Base-by-base conservation (phyloP, 1,140 invertebrate species). In the Colletes latitarsis region DNA sequence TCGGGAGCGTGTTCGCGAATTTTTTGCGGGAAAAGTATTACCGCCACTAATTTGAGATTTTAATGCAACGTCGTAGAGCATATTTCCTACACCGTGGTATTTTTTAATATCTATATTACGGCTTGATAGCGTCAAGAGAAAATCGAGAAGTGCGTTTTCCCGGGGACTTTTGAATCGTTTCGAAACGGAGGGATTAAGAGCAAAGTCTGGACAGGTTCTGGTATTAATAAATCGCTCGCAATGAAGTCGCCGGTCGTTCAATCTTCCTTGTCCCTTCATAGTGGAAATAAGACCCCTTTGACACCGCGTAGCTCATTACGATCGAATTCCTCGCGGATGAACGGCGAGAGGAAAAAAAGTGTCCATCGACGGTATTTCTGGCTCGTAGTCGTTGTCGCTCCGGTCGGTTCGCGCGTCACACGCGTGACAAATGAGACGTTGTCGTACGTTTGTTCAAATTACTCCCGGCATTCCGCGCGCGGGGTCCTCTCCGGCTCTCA, bases 391-490 rank as follows among this genome's bases (percentile, higher is more conserved):
- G 71, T 71, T 91, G 89, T 91, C 91, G 89, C 89, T 92, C 90
- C 92, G 89, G 84, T 89, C 88, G 85, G 81, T 79, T 3, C 49
- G 49, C 85, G 88, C 84, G 88, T 90, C 89, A 91, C 87, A 77
- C 74, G 72, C 84, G 86, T 92, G 92, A 93, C 92, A 93, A 93
- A 93, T 92, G 92, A 93, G 90, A 90, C 89, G 91, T 93, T 92
- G 92, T 92, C 92, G 87, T 90, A 84, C 89, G 90, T 91, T 92
- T 91, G 92, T 93, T 92, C 90, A 93, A 93, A 93, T 93, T 92
- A 92, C 92, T 92, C 83, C 82, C 81, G 83, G 89, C 89, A 92
- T 90, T 90, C 89, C 88, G 63, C 74, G 75, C 69, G 72, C 82
- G 82, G 78, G 86, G 83, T 84, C 82, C 78, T 84, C 82, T 53